Evolutionary conservation across 2,888 invertebrate genomes (phyloP), one percentile per base, ranked within the genome.

Genomic region (Epinotia brunnichana): DNA sequence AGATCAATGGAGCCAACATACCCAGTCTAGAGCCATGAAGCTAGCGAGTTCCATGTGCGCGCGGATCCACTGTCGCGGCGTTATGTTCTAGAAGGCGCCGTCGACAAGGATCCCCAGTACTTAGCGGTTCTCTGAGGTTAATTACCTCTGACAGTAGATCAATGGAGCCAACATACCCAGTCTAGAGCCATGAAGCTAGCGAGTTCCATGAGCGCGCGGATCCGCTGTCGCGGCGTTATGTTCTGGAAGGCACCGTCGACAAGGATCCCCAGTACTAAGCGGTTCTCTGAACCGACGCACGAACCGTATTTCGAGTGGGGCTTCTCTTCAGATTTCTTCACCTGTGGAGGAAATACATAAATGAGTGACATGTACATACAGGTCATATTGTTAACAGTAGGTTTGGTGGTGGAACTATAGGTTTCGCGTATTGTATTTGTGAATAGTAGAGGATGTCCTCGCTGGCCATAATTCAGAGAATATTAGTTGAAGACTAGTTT

Each of bases 121-220:
- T n/a, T n/a, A n/a, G n/a, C n/a, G n/a, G n/a, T n/a, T n/a, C n/a
- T 92, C 88, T 56, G 83, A 82, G n/a, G n/a, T n/a, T n/a, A n/a
- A n/a, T n/a, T n/a, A n/a, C n/a, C n/a, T n/a, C n/a, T n/a, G n/a
- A n/a, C n/a, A n/a, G n/a, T n/a, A n/a, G n/a, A n/a, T n/a, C n/a
- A n/a, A n/a, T n/a, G n/a, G n/a, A n/a, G n/a, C n/a, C n/a, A n/a
- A n/a, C n/a, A n/a, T n/a, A 96, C 96, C 90, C 94, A 93, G 80
- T 95, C 94, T 44, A 96, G 89, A 71, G 95, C 95, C 88, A 96
- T 94, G 84, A 95, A 96, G 81, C 94, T 94, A n/a, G 96, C 95
- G 56, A 96, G 93, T 80, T 96, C 95, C 90, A 95, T 95, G 74
- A 96, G 93, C 71, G 96, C 95, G 35, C 95, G 93, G 78, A 96